phyloP scores from a whole-genome alignment of 2,888 invertebrate genomes.

The Scaptomyza flava region DNA sequence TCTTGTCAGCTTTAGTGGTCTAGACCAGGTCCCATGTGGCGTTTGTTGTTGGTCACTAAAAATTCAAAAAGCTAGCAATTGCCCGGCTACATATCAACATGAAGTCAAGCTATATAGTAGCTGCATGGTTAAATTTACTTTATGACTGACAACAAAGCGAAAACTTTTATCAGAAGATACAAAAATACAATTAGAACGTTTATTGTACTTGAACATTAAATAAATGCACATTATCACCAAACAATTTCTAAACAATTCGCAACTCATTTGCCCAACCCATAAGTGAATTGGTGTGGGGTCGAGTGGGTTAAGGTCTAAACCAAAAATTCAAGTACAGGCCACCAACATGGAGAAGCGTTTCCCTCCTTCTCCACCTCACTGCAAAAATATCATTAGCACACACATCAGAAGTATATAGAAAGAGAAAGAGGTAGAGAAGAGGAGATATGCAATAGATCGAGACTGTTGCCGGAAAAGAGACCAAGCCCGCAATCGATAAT shows the following conservation, averaged over 20 bases:
- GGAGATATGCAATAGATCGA: constrained; percentile 24
- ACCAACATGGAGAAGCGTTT: constrained; percentile 46
- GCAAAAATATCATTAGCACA: constrained; percentile 40
- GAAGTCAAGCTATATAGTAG: constrained; percentile 38
- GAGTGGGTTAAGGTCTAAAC: constrained; percentile 21
- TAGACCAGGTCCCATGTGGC: constrained; percentile 50
- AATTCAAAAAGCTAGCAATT: constrained; percentile 14
- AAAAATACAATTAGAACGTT: background rate
- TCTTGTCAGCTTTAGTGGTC: constrained; percentile 26
- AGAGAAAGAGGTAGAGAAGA: constrained; percentile 14
- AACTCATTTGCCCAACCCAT: constrained; percentile 52
- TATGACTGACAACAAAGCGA: constrained; percentile 20
- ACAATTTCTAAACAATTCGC: constrained; percentile 47
- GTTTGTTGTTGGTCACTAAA: constrained; percentile 41
- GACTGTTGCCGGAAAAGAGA: constrained; percentile 43
- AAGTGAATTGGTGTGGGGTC: constrained; percentile 25
- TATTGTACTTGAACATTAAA: background rate
- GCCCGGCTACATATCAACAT: constrained; percentile 40
- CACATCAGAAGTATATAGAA: constrained; percentile 28
- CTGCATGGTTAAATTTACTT: constrained; percentile 21
- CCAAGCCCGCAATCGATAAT: constrained; percentile 63
- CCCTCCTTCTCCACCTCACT: background rate
- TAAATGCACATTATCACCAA: constrained; percentile 35
- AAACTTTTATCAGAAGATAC: background rate
- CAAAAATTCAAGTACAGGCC: constrained; percentile 61